These are phyloP conservation scores for Staurois parvus DNA, from an alignment of 2,797 vertebrate genomes.

Conservation along the genomic window DNA sequence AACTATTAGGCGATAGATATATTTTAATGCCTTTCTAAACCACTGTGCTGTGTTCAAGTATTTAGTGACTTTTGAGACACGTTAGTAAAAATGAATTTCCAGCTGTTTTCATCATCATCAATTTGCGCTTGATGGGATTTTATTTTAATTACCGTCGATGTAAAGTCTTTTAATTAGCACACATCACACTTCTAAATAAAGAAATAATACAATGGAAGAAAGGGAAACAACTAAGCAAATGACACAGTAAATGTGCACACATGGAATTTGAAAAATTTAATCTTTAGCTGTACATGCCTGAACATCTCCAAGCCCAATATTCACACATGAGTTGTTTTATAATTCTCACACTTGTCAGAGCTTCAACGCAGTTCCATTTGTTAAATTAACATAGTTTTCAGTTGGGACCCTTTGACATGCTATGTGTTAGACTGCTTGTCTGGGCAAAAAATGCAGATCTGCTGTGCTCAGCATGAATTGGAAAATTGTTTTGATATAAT, in stretches of 20 bases:
- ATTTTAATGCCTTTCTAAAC: background rate
- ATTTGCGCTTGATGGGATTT: slow-evolving; percentile 33
- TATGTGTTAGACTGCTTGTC: slow-evolving; percentile 40
- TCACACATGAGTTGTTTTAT: slow-evolving; percentile 30
- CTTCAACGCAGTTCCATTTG: slow-evolving; percentile 29
- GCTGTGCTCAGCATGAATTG: slow-evolving; percentile 1
- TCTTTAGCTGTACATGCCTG: background rate
- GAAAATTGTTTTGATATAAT: slow-evolving; percentile 29
- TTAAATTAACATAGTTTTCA: slow-evolving; percentile 41
- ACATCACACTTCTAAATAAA: slow-evolving; percentile 38
- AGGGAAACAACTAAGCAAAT: background rate
- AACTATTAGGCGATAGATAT: background rate
- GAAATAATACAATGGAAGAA: slow-evolving; percentile 9
- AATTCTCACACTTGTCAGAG: slow-evolving; percentile 40
- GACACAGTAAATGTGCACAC: background rate
- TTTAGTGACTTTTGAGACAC: background rate
- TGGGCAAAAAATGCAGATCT: slow-evolving; percentile 26
- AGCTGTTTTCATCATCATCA: slow-evolving; percentile 26
- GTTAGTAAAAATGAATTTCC: slow-evolving; percentile 21
- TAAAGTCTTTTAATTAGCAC: slow-evolving; percentile 24
- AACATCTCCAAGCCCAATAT: slow-evolving; percentile 25
- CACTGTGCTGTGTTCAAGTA: too few species aligned
- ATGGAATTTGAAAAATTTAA: slow-evolving; percentile 4
- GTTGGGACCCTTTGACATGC: slow-evolving; percentile 35
- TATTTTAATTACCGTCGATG: slow-evolving; percentile 31